Evolutionary conservation across 2,113 vertebrate species (phyloP).

Genomic region (Callocephalon fimbriatum): DNA sequence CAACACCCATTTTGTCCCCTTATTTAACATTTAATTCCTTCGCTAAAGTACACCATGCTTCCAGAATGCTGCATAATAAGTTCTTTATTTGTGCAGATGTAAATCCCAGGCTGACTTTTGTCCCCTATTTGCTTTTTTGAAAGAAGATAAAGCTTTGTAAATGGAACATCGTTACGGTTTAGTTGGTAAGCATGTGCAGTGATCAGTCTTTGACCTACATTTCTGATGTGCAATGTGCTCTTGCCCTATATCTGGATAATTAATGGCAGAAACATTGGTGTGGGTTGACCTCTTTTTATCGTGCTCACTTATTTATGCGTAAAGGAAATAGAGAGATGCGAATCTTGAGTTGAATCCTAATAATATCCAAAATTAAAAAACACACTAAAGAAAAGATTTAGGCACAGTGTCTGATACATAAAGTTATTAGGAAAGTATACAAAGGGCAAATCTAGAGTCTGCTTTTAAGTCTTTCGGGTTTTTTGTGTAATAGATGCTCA

Average conservation of each 20-base stretch:
- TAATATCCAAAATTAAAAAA: neutral
- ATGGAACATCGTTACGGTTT: neutral
- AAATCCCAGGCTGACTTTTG: neutral
- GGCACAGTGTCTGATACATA: neutral
- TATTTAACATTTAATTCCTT: neutral
- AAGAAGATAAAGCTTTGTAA: constrained; percentile 10
- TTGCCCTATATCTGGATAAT: constrained; percentile 9
- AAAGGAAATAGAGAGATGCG: neutral
- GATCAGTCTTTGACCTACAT: constrained; percentile 53
- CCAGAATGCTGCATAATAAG: neutral
- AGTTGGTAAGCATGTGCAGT: neutral
- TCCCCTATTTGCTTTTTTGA: neutral
- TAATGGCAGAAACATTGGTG: neutral
- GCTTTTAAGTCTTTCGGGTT: neutral
- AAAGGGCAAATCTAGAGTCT: neutral
- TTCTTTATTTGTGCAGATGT: neutral
- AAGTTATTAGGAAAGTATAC: neutral
- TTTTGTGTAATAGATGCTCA: neutral
- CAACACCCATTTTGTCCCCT: neutral
- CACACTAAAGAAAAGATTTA: neutral
- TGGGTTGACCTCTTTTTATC: neutral
- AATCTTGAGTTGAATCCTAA: neutral
- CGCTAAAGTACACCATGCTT: neutral
- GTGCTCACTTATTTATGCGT: neutral
- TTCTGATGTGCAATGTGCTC: neutral